phyloP scores from a whole-genome alignment of 1,140 invertebrate genomes.

The Drosophila bocqueti region DNA sequence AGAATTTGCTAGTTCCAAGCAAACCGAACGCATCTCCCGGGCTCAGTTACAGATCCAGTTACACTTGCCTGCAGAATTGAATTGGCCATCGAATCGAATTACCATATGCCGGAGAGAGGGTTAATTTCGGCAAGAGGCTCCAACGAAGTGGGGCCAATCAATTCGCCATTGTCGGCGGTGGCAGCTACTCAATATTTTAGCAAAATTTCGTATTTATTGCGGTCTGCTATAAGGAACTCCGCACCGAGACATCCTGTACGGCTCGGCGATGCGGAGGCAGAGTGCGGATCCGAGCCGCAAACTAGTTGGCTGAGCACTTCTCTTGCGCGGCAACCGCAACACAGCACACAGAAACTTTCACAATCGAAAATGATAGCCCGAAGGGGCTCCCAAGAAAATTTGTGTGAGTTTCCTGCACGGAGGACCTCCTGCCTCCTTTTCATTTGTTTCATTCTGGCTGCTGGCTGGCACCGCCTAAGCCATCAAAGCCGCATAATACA shows the following conservation, averaged over 20 bases:
- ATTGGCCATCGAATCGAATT: conserved; percentile 38
- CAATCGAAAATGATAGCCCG: conserved; percentile 79
- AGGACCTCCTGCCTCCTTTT: conserved; percentile 22
- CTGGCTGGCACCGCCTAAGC: conserved; percentile 40
- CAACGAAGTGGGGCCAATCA: conserved; percentile 30
- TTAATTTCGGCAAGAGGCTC: conserved; percentile 28
- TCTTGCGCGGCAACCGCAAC: conserved; percentile 53
- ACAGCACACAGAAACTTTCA: conserved; percentile 72
- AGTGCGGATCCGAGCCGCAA: conserved; percentile 45
- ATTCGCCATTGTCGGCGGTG: conserved; percentile 48
- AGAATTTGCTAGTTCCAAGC: conserved; percentile 6
- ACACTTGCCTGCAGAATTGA: conserved; percentile 10
- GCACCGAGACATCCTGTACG: neutral
- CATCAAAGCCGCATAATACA: conserved; percentile 57
- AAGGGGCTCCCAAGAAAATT: conserved; percentile 51
- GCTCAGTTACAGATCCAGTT: conserved; percentile 17
- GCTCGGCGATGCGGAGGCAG: too few relatives aligned
- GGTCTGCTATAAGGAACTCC: conserved; percentile 24
- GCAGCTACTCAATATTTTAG: conserved; percentile 47
- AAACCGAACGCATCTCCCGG: conserved; percentile 33
- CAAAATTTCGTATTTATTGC: conserved; percentile 71
- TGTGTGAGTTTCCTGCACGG: conserved; percentile 41
- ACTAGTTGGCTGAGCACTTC: conserved; percentile 67
- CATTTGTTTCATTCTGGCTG: conserved; percentile 60
- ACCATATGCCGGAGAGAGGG: conserved; percentile 32